phyloP scores from a whole-genome alignment of 1,140 invertebrate species.

The Diploscapter pachys region DNA sequence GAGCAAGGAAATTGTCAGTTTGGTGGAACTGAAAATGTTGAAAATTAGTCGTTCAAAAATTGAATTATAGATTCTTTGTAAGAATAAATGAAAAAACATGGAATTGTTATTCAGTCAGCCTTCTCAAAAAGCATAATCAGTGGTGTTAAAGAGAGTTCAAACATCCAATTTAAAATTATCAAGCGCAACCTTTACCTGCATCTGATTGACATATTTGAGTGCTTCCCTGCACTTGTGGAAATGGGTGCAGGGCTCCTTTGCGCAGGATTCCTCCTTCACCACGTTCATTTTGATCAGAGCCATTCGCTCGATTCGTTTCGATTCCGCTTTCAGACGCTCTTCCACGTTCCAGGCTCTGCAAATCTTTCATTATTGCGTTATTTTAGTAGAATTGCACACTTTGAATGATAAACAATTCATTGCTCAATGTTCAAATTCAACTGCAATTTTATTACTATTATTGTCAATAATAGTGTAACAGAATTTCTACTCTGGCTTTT shows the following conservation, averaged over 20 bases:
- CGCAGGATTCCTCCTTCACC: constrained; percentile 94
- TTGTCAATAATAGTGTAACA: no score
- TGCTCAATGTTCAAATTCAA: no score
- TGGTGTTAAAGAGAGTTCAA: neutral
- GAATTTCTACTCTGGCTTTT: no score
- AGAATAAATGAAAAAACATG: no score
- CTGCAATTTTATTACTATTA: no score
- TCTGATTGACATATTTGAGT: constrained; percentile 86
- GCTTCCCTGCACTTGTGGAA: constrained; percentile 88
- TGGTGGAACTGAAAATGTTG: constrained; percentile 64
- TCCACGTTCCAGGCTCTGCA: constrained; percentile 34
- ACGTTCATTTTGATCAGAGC: constrained; percentile 70
- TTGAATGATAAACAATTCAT: no score
- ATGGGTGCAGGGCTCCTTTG: constrained; percentile 89
- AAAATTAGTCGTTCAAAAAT: neutral
- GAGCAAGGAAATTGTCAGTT: constrained; percentile 83
- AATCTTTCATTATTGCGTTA: neutral
- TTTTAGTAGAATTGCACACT: no score
- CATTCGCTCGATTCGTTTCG: constrained; percentile 57
- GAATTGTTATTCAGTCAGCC: no score
- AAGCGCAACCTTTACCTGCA: constrained; percentile 49
- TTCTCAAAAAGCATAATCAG: neutral
- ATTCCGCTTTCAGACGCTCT: constrained; percentile 34
- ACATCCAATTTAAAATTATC: neutral
- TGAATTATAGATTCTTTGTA: no score